Conservation (phyloP, 2,888 invertebrate species). For the Thereva unica region DNA sequence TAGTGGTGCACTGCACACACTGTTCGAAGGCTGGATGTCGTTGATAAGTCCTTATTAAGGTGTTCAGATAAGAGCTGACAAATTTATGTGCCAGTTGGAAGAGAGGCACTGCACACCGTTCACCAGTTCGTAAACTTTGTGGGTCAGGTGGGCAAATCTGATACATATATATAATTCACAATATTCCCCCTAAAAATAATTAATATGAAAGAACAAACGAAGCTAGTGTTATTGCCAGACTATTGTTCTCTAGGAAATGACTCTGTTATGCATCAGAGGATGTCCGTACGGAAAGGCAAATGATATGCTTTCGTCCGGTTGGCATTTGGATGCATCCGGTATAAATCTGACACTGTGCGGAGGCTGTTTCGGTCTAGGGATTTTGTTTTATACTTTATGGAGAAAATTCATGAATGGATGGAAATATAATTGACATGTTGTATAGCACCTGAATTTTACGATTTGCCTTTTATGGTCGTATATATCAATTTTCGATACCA, state of each 20-base stretch:
- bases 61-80: slow-evolving; percentile 30
- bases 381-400: slow-evolving; percentile 21
- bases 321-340: slow-evolving; percentile 33
- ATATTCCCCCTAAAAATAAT: too few relatives aligned
- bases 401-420: slow-evolving; percentile 11
- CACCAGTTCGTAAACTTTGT: slow-evolving; percentile 16
- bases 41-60: slow-evolving; percentile 28
- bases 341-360: slow-evolving; percentile 31
- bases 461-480: neutral
- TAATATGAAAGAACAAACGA: too few relatives aligned
- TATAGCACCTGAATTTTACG: neutral
- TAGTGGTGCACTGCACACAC: slow-evolving; percentile 15
- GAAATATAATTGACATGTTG: slow-evolving; percentile 31
- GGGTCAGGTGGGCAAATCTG: slow-evolving; percentile 20
- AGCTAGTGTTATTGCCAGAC: slow-evolving; percentile 10
- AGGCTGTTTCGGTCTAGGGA: slow-evolving; percentile 29
- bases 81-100: slow-evolving; percentile 15
- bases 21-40: slow-evolving; percentile 14
- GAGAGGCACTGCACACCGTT: slow-evolving; percentile 7
- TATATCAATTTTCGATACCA: neutral
- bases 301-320: slow-evolving; percentile 22
- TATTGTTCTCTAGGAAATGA: neutral
- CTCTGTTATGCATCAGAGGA: slow-evolving; percentile 27
- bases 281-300: slow-evolving; percentile 16
- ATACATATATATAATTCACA: too few relatives aligned